Conservation (phyloP, 2,888 invertebrate species). For the Osedax frankpressi region DNA sequence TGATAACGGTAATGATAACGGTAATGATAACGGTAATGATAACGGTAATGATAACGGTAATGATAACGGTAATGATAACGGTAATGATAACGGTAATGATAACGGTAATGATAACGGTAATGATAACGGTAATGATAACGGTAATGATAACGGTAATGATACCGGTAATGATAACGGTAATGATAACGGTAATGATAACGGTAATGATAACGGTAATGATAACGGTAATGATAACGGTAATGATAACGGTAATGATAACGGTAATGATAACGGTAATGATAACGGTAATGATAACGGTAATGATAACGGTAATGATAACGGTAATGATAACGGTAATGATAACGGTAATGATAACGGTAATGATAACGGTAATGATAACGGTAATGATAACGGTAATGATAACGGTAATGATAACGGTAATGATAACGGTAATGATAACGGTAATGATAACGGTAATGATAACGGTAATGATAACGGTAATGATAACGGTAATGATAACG, state of each 20-base stretch:
- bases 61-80: constrained; percentile 3
- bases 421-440: too few relatives aligned
- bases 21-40: neutral
- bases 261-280: constrained; percentile 5
- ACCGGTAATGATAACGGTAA: too few relatives aligned
- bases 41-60: constrained; percentile 4
- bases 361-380: too few relatives aligned
- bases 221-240: neutral
- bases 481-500: too few relatives aligned
- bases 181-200: constrained; percentile 3
- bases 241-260: constrained; percentile 3
- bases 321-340: too few relatives aligned
- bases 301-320: neutral
- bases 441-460: too few relatives aligned
- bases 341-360: too few relatives aligned
- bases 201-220: neutral
- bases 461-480: too few relatives aligned
- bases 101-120: neutral
- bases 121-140: constrained; percentile 1
- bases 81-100: constrained; percentile 4
- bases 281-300: too few relatives aligned
- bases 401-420: too few relatives aligned
- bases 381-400: too few relatives aligned
- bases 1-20: neutral
- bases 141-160: constrained; percentile 3